Conservation (phyloP, 2,113 vertebrate genomes). For the Saccopteryx leptura region DNA sequence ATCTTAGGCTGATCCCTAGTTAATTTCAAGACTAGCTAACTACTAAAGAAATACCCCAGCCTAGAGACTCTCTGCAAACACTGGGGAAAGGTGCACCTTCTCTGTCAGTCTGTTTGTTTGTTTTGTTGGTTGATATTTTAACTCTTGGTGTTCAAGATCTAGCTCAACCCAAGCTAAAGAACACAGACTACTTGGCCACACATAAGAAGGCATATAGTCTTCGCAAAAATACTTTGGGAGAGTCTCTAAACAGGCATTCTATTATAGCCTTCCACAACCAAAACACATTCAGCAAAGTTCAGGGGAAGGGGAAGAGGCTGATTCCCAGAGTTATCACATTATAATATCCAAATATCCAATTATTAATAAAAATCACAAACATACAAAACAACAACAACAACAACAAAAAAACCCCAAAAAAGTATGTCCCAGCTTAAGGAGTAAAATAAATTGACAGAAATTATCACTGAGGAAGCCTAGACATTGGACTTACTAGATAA, state of each 20-base stretch:
- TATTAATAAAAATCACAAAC: conserved; percentile 21
- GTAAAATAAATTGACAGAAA: conserved; percentile 20
- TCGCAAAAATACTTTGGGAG: background rate
- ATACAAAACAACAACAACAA: background rate
- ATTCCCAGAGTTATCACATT: background rate
- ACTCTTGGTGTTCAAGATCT: background rate
- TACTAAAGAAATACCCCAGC: background rate
- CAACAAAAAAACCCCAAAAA: background rate
- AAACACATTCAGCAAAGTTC: background rate
- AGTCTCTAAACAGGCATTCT: background rate
- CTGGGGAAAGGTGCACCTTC: background rate
- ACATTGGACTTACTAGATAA: background rate
- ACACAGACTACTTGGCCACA: background rate
- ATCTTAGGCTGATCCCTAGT: background rate
- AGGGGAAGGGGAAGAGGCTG: background rate
- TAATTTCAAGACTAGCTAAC: background rate
- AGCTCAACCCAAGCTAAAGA: background rate
- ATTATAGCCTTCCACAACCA: background rate
- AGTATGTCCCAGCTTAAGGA: background rate
- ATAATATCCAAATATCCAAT: conserved; percentile 1
- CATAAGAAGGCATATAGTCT: background rate
- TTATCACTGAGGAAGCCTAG: background rate
- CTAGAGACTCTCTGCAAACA: background rate
- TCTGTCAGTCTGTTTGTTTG: background rate
- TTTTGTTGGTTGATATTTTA: background rate